Evolutionary conservation across 2,888 invertebrate species (phyloP).

Genomic region (Phrixothrix hirtus): DNA sequence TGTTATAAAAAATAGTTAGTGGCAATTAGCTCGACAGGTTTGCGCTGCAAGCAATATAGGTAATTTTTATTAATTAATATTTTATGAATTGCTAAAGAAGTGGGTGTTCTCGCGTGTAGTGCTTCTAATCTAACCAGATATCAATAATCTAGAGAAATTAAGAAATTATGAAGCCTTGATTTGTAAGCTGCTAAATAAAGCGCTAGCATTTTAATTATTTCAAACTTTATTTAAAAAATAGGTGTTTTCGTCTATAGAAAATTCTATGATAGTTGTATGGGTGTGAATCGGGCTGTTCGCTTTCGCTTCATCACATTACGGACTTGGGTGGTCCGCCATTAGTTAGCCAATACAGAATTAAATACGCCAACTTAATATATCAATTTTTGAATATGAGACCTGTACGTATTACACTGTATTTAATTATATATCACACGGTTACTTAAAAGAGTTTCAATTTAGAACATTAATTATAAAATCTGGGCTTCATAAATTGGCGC

Average conservation of each 20-base stretch:
- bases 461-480: slow-evolving; percentile 23
- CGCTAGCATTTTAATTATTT: neutral
- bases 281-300: slow-evolving; percentile 25
- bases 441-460: slow-evolving; percentile 33
- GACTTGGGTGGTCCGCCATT: slow-evolving; percentile 43
- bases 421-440: slow-evolving; percentile 40
- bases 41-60: neutral
- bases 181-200: neutral
- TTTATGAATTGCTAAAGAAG: neutral
- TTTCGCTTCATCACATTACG: slow-evolving; percentile 23
- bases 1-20: neutral
- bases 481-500: slow-evolving; percentile 24
- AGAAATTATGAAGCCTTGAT: neutral
- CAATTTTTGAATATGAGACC: slow-evolving; percentile 42
- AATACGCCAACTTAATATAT: slow-evolving; percentile 43
- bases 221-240: neutral
- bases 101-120: neutral
- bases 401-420: slow-evolving; percentile 40
- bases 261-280: slow-evolving; percentile 12
- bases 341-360: slow-evolving; percentile 42
- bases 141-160: neutral
- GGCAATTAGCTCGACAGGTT: neutral
- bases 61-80: neutral
- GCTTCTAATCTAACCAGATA: neutral
- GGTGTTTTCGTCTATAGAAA: neutral